These are phyloP conservation scores for Pomatostomus ruficeps DNA, from an alignment of 2,113 vertebrate species.

Conservation along the genomic window DNA sequence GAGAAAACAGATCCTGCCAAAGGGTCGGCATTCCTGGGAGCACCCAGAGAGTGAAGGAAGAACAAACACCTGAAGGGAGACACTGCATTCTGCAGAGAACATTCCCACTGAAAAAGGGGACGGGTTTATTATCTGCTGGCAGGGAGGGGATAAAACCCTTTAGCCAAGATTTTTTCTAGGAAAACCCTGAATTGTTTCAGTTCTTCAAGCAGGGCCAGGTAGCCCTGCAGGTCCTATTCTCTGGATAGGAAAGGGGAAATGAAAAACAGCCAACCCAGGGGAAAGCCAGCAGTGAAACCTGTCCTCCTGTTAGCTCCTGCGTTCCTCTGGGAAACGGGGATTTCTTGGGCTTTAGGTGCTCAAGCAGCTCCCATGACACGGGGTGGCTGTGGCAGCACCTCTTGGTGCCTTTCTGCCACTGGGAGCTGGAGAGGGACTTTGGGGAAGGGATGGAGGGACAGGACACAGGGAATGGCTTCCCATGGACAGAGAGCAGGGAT, in stretches of 20 bases:
- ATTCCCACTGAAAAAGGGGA: background rate
- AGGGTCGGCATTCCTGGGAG: background rate
- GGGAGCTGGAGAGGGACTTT: background rate
- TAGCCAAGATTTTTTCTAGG: background rate
- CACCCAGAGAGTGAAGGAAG: background rate
- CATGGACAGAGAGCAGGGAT: background rate
- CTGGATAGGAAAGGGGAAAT: background rate
- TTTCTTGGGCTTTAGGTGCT: background rate
- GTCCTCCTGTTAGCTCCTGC: background rate
- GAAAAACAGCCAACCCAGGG: background rate
- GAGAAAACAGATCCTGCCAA: background rate
- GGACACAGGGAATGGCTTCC: background rate
- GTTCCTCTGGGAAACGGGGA: background rate
- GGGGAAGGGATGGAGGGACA: background rate
- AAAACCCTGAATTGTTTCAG: background rate
- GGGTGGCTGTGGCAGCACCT: background rate
- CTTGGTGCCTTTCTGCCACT: background rate
- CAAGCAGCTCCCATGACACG: accelerated
- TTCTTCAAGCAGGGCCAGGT: background rate
- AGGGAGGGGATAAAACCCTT: background rate
- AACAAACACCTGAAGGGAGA: background rate
- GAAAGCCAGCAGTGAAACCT: background rate
- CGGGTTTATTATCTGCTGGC: background rate
- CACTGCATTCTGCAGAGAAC: background rate
- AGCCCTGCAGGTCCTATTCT: background rate